phyloP scores from a whole-genome alignment of 1,140 invertebrate species.

The Polypedilum pembai region DNA sequence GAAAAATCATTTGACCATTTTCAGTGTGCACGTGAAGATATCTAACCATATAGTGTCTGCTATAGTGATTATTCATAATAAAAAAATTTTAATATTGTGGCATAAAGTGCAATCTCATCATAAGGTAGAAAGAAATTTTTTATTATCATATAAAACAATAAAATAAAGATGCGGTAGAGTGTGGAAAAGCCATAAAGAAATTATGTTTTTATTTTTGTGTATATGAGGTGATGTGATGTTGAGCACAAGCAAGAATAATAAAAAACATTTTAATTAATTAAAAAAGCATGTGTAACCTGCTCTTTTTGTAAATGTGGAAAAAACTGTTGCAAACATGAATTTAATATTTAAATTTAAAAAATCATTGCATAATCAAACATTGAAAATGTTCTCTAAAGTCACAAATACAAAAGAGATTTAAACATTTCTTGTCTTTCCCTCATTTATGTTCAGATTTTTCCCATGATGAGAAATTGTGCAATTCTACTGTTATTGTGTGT shows the following conservation, averaged over 20 bases:
- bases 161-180: too few species aligned
- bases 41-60: not conserved
- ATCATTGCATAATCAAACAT: not conserved
- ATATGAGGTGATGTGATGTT: too few species aligned
- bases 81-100: not conserved
- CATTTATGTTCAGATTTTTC: not conserved
- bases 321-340: not conserved
- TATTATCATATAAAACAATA: too few species aligned
- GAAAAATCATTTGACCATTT: conserved; percentile 24
- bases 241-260: too few species aligned
- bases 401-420: not conserved
- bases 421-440: not conserved
- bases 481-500: not conserved
- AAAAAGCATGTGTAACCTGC: not conserved
- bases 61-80: not conserved
- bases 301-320: not conserved
- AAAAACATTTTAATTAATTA: not conserved
- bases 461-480: conserved; percentile 16
- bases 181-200: too few species aligned
- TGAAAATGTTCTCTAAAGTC: not conserved
- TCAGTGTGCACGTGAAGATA: not conserved
- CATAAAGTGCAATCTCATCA: conserved; percentile 24
- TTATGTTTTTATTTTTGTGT: too few species aligned
- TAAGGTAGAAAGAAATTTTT: not conserved
- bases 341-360: not conserved